Base-by-base conservation (phyloP, 1,140 invertebrate species). In the Caenorhabditis briggsae region DNA sequence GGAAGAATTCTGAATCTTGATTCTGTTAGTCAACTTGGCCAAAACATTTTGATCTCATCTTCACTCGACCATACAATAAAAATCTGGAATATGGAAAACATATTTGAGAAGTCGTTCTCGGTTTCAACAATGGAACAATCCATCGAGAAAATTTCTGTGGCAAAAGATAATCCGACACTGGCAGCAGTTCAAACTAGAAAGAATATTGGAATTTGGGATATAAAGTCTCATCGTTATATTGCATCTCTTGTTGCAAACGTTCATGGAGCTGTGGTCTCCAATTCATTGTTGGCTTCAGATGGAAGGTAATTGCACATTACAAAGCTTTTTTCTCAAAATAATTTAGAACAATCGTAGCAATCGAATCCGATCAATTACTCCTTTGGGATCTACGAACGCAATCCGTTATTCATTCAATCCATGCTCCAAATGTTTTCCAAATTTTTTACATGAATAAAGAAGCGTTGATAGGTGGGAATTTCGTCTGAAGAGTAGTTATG, bases 41-140 rank as follows among this genome's bases (percentile, higher is more conserved):
- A 97, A 95, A 98, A 98, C 93, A 95, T 97, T 48, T 96, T 98
- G 50, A 97, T 94, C n/a, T 93, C 97, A 0, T 98, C 97, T 0
- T 98, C 97, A 0, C 97, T 99, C 82, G 97, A 99, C 93, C 94
- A 97, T 87, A 97, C 96, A 0, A 97, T 99, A 0, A 98, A 99
- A 94, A 97, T 90, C 12, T 99, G 97, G 97, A 99, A 98, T 93
- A 97, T 99, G 86, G 97, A 98, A 92, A 98, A 99, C 92, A 98
- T 99, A 90, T 97, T 91, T 97, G 98, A 92, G 96, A 98, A 93
- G 97, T 98, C 5, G 96, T 98, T 92, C 95, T 96, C 20, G 97
- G 74, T 99, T 88, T 96, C 98, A 91, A 94, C 97, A 65, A 96
- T 98, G 92, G 97, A 99, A 92, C 93, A 98, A 74, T 96, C 97